These are phyloP conservation scores for Agrochola circellaris DNA, from an alignment of 2,888 invertebrate species.

Conservation along the genomic window DNA sequence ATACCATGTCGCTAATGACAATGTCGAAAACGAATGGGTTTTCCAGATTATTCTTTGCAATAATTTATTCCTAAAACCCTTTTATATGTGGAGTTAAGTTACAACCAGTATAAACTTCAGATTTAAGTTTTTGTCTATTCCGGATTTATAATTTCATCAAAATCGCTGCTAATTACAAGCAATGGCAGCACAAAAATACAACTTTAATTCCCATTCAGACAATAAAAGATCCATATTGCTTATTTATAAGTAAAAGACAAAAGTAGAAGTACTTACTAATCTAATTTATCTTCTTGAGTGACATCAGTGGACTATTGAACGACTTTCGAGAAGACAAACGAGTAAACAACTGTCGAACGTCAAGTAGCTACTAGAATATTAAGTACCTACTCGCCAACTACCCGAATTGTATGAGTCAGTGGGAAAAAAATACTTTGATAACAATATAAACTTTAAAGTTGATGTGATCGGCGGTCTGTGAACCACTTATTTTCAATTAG, in stretches of 20 bases:
- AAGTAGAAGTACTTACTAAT: neutral
- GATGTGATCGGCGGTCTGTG: slow-evolving; percentile 42
- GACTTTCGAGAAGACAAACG: slow-evolving; percentile 28
- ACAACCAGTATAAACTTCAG: neutral
- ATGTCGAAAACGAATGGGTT: neutral
- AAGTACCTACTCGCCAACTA: slow-evolving; percentile 21
- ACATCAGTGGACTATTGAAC: slow-evolving; percentile 22
- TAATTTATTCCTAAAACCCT: neutral
- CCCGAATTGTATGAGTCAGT: slow-evolving; percentile 50
- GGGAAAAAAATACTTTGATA: slow-evolving; percentile 19
- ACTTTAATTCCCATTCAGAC: neutral
- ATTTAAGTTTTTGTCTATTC: neutral
- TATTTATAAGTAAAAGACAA: neutral
- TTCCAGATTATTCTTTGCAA: neutral
- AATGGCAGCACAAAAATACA: neutral
- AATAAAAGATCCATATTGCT: neutral
- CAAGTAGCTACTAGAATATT: slow-evolving; percentile 36
- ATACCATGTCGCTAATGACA: no score
- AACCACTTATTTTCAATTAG: slow-evolving; percentile 54
- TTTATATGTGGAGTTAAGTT: neutral
- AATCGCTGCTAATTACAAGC: neutral
- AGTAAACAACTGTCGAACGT: slow-evolving; percentile 33
- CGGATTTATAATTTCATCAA: neutral
- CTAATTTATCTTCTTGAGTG: slow-evolving; percentile 17
- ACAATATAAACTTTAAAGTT: slow-evolving; percentile 38